Evolutionary conservation across 2,888 invertebrate species (phyloP), one percentile per base, ranked within the genome.

Genomic region (Minunthozetes semirufus): DNA sequence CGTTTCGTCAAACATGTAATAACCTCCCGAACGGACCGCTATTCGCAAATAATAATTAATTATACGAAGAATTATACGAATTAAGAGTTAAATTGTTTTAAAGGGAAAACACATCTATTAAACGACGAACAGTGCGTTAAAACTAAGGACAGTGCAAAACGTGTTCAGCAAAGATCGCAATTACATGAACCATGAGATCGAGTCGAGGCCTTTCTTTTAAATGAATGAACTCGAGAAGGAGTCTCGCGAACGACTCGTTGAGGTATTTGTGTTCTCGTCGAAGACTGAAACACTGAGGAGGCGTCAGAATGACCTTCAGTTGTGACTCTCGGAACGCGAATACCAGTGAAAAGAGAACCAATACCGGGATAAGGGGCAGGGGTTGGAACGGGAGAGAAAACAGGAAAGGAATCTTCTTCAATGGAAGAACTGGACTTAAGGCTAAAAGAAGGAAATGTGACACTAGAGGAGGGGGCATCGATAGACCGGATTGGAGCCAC

Each of bases 1-100:
- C 6, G 80, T 79, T 81, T 96, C 95, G 81, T 97, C 96, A 85
- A 99, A 99, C 94, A 99, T 95, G 85, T 96, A 98, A 85, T 99
- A 98, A 85, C 99, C 99, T 22, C 98, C 99, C 76, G 96, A 96
- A 72, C 97, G 89, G 76, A 98, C 90, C 72, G 98, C 99, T 99
- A 85, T 72, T 82, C 84, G 71, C 15, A 25, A 70, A 70, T 50
- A 38, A 25, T 33, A 48, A 13, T 38, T n/a, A 66, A 73, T 13
- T 29, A 29, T 25, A 63, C 11, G 27, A 72, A 71, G 22, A 25
- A 72, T 59, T 8, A 53, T 15, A 61, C 11, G 13, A 72, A 72
- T 72, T 22, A 3, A 15, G 27, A 50, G 27, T 15, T 29, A 22
- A 73, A 25, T 29, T 33, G 19, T 25, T 17, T 27, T 6, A n/a